These are phyloP conservation scores for Spilosoma lubricipeda DNA, from an alignment of 2,888 invertebrate genomes.

Conservation along the genomic window DNA sequence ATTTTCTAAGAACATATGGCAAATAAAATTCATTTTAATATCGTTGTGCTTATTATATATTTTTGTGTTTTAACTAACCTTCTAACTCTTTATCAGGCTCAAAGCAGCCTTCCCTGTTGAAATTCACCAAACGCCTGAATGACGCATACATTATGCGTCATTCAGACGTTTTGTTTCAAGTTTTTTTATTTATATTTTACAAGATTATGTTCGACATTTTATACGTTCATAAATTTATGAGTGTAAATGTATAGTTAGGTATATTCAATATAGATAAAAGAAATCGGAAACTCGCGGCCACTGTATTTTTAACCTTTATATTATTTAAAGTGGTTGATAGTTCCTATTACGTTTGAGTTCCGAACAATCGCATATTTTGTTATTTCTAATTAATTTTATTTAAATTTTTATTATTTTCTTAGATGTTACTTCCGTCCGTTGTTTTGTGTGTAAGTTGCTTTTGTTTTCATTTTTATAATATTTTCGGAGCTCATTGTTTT, in stretches of 20 bases:
- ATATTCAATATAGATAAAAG: conserved; percentile 53
- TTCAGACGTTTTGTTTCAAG: not conserved
- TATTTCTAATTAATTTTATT: conserved; percentile 28
- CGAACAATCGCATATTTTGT: conserved; percentile 27
- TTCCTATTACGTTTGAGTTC: conserved; percentile 74
- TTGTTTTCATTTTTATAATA: conserved; percentile 18
- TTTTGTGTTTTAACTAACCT: not conserved
- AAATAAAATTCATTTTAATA: too few species aligned
- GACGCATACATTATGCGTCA: not conserved
- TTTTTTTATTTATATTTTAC: not conserved
- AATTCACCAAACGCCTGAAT: too few species aligned
- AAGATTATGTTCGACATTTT: conserved; percentile 5
- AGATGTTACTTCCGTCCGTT: conserved; percentile 61
- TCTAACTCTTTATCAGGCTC: not conserved
- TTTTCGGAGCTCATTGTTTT: conserved; percentile 30
- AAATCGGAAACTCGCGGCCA: conserved; percentile 67
- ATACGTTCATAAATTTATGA: conserved; percentile 40
- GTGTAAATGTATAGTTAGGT: conserved; percentile 63
- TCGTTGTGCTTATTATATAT: too few species aligned
- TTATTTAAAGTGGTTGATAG: conserved; percentile 77
- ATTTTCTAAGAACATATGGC: too few species aligned
- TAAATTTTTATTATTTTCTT: conserved; percentile 31
- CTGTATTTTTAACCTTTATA: conserved; percentile 56
- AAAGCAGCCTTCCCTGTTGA: too few species aligned
- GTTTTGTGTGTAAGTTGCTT: conserved; percentile 49